Conservation (phyloP, 2,888 invertebrate species). For the Arrhopalites spinosus region DNA sequence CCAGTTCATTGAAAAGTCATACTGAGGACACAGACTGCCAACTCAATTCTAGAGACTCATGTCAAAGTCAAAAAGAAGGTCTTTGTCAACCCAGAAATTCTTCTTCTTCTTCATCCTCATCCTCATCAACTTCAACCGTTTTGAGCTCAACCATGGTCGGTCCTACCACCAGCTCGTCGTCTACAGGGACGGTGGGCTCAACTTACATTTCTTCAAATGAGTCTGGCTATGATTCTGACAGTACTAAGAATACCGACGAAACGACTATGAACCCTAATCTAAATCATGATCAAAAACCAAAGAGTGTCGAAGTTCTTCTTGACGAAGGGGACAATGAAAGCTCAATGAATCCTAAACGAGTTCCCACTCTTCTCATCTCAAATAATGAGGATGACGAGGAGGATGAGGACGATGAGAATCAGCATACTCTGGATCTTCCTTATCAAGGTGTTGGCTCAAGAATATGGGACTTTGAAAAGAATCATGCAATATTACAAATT, state of each 20-base stretch:
- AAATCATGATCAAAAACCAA: slow-evolving; percentile 28
- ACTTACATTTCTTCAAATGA: slow-evolving; percentile 82
- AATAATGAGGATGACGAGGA: not conserved
- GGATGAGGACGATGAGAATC: not conserved
- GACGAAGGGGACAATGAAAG: not conserved
- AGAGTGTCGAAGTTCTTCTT: slow-evolving; percentile 15
- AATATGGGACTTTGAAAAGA: slow-evolving; percentile 41
- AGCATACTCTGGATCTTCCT: not conserved
- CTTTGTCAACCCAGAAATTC: not conserved
- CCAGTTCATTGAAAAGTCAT: slow-evolving; percentile 8
- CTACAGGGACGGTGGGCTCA: slow-evolving; percentile 50
- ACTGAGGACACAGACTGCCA: not conserved
- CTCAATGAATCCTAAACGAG: not conserved
- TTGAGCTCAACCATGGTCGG: not conserved
- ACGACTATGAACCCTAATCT: slow-evolving; percentile 17
- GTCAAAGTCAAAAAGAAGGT: slow-evolving; percentile 32
- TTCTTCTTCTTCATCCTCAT: not conserved
- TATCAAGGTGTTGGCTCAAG: slow-evolving; percentile 4
- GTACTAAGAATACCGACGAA: slow-evolving; percentile 60
- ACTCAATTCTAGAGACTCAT: not conserved
- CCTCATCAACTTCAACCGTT: not conserved
- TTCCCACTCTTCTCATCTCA: slow-evolving; percentile 5
- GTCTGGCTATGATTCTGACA: slow-evolving; percentile 82
- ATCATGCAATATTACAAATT: slow-evolving; percentile 34
- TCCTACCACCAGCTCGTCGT: not conserved